A percentile compares a stretch with the other conserved stretches of the same genome.
phyloP scores from a whole-genome alignment of 2,888 invertebrate genomes.

The Epirrhoe alternata region DNA sequence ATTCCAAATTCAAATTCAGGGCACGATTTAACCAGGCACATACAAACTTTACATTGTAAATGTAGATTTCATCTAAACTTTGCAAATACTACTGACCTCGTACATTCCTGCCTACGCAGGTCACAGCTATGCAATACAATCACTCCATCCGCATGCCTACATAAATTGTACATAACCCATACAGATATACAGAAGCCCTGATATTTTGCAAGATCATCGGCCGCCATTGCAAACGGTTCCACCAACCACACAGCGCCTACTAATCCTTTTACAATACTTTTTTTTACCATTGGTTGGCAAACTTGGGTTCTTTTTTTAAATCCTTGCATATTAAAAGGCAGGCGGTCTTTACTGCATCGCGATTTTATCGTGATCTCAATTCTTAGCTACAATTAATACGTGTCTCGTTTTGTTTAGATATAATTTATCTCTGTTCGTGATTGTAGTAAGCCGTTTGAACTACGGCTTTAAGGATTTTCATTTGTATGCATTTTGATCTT shows the following conservation, averaged over 20 bases:
- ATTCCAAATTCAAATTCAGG: not conserved
- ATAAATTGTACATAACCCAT: slow-evolving; percentile 11
- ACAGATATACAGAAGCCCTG: slow-evolving; percentile 30
- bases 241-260: slow-evolving; percentile 66
- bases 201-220: slow-evolving; percentile 43
- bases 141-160: slow-evolving; percentile 12
- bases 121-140: slow-evolving; percentile 14
- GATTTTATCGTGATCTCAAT: slow-evolving; percentile 46
- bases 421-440: slow-evolving; percentile 44
- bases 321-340: slow-evolving; percentile 55
- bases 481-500: slow-evolving; percentile 11
- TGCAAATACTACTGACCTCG: not conserved
- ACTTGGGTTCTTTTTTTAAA: slow-evolving; percentile 56
- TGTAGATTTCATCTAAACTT: not conserved
- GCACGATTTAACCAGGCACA: not conserved
- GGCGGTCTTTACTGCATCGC: slow-evolving; percentile 41
- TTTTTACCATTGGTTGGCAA: slow-evolving; percentile 50
- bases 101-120: slow-evolving; percentile 14
- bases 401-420: slow-evolving; percentile 48
- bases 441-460: slow-evolving; percentile 32
- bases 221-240: slow-evolving; percentile 61
- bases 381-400: slow-evolving; percentile 46
- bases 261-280: slow-evolving; percentile 70
- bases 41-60: not conserved
- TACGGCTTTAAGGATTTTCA: slow-evolving; percentile 22